Conservation (phyloP, 2,888 invertebrate genomes). For the Zygaena filipendulae region DNA sequence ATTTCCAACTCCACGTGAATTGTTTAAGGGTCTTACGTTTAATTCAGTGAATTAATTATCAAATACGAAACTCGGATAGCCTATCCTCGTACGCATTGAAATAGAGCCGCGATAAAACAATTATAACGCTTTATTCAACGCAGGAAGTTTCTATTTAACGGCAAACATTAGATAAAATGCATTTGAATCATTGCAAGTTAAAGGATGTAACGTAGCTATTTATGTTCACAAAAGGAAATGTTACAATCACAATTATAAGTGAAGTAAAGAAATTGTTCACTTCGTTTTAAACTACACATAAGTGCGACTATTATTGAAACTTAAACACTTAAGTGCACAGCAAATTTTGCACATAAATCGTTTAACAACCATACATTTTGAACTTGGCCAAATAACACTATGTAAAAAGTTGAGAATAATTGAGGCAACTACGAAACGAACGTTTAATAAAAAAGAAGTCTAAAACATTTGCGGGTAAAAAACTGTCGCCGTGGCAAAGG, state of each 20-base stretch:
- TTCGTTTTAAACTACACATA: no score
- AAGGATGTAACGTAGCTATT: no score
- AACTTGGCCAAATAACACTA: conserved; percentile 29
- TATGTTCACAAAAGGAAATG: no score
- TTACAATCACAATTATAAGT: no score
- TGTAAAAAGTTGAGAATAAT: conserved; percentile 61
- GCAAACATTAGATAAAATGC: no score
- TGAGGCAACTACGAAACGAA: conserved; percentile 34
- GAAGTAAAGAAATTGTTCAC: no score
- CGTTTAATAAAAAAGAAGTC: conserved; percentile 40
- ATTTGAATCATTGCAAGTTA: no score
- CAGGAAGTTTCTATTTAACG: no score
- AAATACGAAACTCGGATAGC: conserved; percentile 13
- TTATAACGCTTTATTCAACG: no score
- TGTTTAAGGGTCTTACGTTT: conserved; percentile 26
- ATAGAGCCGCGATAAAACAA: no score
- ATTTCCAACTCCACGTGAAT: conserved; percentile 45
- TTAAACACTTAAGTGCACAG: no score
- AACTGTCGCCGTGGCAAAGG: conserved; percentile 48
- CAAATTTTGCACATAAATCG: conserved; percentile 46
- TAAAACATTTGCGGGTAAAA: conserved; percentile 50
- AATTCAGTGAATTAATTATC: conserved; percentile 54
- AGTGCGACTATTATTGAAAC: conserved; percentile 21
- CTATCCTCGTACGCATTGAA: no score
- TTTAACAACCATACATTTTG: conserved; percentile 36